Evolutionary conservation across 1,140 invertebrate species (phyloP).

Genomic region (Trachelipus rathkii): DNA sequence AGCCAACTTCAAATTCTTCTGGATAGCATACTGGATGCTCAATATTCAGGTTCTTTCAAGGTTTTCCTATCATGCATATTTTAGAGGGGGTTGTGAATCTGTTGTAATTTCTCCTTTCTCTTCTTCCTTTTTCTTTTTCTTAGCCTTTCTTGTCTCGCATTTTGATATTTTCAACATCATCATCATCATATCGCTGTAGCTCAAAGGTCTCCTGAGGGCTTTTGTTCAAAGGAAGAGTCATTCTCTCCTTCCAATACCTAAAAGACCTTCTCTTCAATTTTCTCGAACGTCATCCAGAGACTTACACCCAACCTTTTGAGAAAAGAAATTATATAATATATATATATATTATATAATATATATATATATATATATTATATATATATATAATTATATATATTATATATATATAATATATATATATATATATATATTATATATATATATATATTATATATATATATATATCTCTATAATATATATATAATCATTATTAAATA

Average conservation of each 20-base stretch:
- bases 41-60: slow-evolving; percentile 45
- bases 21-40: slow-evolving; percentile 44
- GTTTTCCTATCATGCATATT: slow-evolving; percentile 43
- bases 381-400: slow-evolving; percentile 16
- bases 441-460: neutral
- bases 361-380: slow-evolving; percentile 17
- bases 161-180: slow-evolving; percentile 58
- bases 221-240: neutral
- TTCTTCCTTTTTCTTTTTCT: slow-evolving; percentile 51
- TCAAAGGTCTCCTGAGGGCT: slow-evolving; percentile 17
- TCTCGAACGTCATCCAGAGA: slow-evolving; percentile 38
- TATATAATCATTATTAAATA: too few species aligned
- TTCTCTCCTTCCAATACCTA: slow-evolving; percentile 37
- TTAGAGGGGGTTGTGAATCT: slow-evolving; percentile 25
- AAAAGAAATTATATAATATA: neutral
- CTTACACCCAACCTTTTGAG: slow-evolving; percentile 37
- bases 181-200: slow-evolving; percentile 56
- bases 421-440: slow-evolving; percentile 16
- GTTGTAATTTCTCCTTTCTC: slow-evolving; percentile 43
- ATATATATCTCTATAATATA: too few species aligned
- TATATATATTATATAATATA: slow-evolving; percentile 20
- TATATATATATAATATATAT: neutral
- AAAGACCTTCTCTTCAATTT: slow-evolving; percentile 37
- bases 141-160: slow-evolving; percentile 54
- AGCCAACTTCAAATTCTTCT: slow-evolving; percentile 61